Evolutionary conservation across 2,888 invertebrate species (phyloP), one percentile per base, ranked within the genome.

Genomic region (Polydesmus complanatus): DNA sequence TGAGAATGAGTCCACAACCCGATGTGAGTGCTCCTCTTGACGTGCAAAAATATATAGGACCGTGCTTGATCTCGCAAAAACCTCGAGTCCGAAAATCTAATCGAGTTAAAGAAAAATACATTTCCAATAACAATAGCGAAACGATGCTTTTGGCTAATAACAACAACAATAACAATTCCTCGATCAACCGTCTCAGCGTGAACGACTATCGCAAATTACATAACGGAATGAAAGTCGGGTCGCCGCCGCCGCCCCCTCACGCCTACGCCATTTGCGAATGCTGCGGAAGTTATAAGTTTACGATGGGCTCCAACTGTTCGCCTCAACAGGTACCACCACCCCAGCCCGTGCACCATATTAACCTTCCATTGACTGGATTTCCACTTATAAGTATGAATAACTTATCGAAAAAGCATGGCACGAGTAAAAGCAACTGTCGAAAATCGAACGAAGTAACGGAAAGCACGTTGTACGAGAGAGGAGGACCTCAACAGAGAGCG

Each of bases 301-400:
- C 59, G 11, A 58, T 61, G 26, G 37, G 37, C 5, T 37, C 37
- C 37, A 37, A 14, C 37, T 37, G 37, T 14, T 14, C 37, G 5
- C n/a, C n/a, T n/a, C n/a, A n/a, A n/a, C n/a, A n/a, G n/a, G n/a
- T n/a, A n/a, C n/a, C n/a, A n/a, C 49, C 57, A 48, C 25, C 56
- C 19, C 25, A 23, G 19, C 54, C 54, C 51, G 21, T 19, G 18
- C 58, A 51, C 22, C 54, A 47, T 18, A 14, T 51, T 27, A 62
- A 62, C 27, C 59, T 62, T 19, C 63, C 64, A 67, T 88, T 88
- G 84, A 82, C 87, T 37, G 88, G 87, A 65, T 83, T 86, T 70
- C 88, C 89, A 54, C 79, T 88, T 65, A 85, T 88, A 72, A 86
- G 86, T 56, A 86, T 86, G 77, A 83, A 85, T 18, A 52, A 54